Evolutionary conservation across 2,888 invertebrate species (phyloP).

Genomic region (Rhingia campestris): DNA sequence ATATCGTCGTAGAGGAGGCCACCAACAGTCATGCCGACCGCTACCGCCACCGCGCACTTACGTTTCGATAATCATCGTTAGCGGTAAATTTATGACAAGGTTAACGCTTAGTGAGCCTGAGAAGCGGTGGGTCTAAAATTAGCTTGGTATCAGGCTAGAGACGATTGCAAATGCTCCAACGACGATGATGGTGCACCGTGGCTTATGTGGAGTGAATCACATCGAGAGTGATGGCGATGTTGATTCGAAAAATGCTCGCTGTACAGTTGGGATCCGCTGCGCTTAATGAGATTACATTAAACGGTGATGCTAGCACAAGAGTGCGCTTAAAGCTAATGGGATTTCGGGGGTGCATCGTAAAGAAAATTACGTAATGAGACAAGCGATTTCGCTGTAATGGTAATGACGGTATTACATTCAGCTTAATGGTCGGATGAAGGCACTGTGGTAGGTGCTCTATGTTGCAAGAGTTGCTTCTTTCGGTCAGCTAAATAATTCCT

Average conservation of each 20-base stretch:
- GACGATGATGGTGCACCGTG: neutral
- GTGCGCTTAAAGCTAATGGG: constrained; percentile 8
- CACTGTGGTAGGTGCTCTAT: neutral
- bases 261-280: neutral
- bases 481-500: no score
- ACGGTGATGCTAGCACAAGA: neutral
- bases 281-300: constrained; percentile 42
- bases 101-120: constrained; percentile 51
- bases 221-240: neutral
- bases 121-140: constrained; percentile 21
- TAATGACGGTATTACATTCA: constrained; percentile 23
- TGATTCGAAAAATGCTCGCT: constrained; percentile 25
- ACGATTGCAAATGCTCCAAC: neutral
- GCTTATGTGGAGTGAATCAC: constrained; percentile 36
- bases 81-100: constrained; percentile 71
- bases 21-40: constrained; percentile 45
- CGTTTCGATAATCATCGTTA: constrained; percentile 63
- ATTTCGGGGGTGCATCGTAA: constrained; percentile 37
- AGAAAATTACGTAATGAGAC: constrained; percentile 58
- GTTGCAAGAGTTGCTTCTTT: no score
- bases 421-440: constrained; percentile 13
- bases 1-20: constrained; percentile 36
- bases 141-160: constrained; percentile 16
- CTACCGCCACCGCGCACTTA: constrained; percentile 5
- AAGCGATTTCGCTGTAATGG: constrained; percentile 35